Evolutionary conservation across 2,113 vertebrate genomes (phyloP).

Genomic region (Gorsachius goisagi): DNA sequence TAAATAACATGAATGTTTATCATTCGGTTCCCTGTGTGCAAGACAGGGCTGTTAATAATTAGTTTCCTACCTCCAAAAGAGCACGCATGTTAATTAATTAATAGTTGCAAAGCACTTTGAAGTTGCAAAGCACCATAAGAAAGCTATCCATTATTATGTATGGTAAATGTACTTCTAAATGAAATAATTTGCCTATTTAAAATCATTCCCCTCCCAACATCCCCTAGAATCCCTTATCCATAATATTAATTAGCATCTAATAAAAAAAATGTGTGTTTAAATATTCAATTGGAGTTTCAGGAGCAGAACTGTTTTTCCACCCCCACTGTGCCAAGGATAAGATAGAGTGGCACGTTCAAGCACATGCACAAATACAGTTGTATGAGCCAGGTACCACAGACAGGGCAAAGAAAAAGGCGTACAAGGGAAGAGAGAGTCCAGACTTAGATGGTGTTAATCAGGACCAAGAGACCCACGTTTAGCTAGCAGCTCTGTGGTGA

Average conservation of each 20-base stretch:
- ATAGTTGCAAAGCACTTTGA: slow-evolving; percentile 52
- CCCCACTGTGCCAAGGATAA: neutral
- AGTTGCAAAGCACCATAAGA: slow-evolving; percentile 36
- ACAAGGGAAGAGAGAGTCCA: neutral
- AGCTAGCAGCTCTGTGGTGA: neutral
- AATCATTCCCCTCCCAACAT: neutral
- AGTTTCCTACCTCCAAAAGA: slow-evolving; percentile 50
- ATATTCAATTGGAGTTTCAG: neutral
- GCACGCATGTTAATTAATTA: slow-evolving; percentile 46
- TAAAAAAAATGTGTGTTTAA: neutral
- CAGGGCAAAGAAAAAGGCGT: neutral
- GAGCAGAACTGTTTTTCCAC: neutral
- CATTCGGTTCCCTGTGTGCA: slow-evolving; percentile 10
- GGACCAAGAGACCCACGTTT: neutral
- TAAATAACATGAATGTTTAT: slow-evolving; percentile 53
- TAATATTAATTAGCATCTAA: neutral
- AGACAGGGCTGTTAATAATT: slow-evolving; percentile 50
- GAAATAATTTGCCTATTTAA: slow-evolving; percentile 24
- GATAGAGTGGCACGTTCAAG: neutral
- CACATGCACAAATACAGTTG: neutral
- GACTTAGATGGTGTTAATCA: neutral
- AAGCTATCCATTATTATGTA: slow-evolving; percentile 25
- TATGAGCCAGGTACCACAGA: neutral
- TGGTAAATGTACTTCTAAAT: neutral
- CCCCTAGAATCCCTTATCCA: neutral